Base-by-base conservation (phyloP, 2,113 vertebrate genomes). In the Oostethus manadensis region DNA sequence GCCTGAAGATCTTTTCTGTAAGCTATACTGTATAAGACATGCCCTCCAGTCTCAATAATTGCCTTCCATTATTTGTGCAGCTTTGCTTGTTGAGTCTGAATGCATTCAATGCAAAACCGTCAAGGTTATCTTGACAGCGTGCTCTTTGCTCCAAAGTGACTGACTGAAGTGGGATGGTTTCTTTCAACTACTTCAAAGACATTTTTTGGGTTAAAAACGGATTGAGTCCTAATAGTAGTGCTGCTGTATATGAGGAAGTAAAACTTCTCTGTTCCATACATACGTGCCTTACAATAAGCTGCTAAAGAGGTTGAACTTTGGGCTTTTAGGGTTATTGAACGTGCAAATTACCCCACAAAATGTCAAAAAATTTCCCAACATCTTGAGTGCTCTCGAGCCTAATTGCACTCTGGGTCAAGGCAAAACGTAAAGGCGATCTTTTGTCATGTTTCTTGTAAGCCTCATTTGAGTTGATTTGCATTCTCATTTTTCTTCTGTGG, bases 371-470 rank as follows among this genome's bases (percentile, higher is more conserved):
- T 23, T 54, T n/a, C 49, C 10, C 10, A 21, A 46, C 17, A 70
- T 45, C 55, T 65, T 17, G 3, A 56, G n/a, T 21, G 46, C 51
- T 42, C 43, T 59, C 9, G 2, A 65, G 51, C 44, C 53, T 69
- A 59, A 67, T 73, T 67, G 53, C 20, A 45, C 38, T 47, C 23
- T 42, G 47, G 57, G 60, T 76, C 50, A 69, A 70, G 7, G 59
- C 33, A 43, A n/a, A 67, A 62, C 53, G 70, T 40, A 64, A 59
- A 57, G 29, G 14, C 51, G 61, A 53, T 47, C 44, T 23, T 74
- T 45, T 68, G 53, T 54, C 51, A 59, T 8, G 10, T 56, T 58
- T 9, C 45, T 46, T 48, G n/a, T 20, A 14, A 14, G 38, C 38
- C 38, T 42, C 38, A 14, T 42, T 42, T 42, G 13, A 45, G 29